Evolutionary conservation across 53 echinoderm and acorn worm species (phyloP).

Genomic region (Luidia sarsii): DNA sequence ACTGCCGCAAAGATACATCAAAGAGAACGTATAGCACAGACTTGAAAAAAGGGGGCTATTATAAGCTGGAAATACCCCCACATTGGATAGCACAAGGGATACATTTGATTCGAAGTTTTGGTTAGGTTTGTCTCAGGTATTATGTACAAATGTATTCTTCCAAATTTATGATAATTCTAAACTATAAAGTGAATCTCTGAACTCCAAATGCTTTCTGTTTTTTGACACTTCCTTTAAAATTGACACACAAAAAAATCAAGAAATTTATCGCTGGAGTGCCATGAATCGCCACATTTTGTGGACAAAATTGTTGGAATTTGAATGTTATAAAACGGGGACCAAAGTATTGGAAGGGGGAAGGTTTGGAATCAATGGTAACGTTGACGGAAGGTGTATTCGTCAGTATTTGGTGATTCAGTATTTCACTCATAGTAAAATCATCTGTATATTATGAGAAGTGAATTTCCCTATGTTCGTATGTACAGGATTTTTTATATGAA

Average conservation of each 20-base stretch:
- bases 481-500: too few species aligned
- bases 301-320: too few species aligned
- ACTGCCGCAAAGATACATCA: background rate
- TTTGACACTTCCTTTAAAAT: background rate
- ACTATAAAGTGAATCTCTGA: background rate
- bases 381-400: too few species aligned
- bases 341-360: too few species aligned
- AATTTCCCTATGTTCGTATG: background rate
- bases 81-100: too few species aligned
- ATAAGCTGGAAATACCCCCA: too few species aligned
- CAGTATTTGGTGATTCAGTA: background rate
- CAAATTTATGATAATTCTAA: background rate
- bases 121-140: constrained; percentile 48
- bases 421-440: constrained; percentile 4
- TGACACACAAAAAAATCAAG: background rate
- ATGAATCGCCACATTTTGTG: too few species aligned
- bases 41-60: too few species aligned
- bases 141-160: constrained; percentile 27
- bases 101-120: background rate
- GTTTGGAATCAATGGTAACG: too few species aligned
- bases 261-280: too few species aligned
- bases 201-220: background rate
- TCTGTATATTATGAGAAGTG: background rate
- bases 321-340: too few species aligned
- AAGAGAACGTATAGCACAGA: too few species aligned